Conservation (phyloP, 2,113 vertebrate species). For the Tylochromis polylepis region DNA sequence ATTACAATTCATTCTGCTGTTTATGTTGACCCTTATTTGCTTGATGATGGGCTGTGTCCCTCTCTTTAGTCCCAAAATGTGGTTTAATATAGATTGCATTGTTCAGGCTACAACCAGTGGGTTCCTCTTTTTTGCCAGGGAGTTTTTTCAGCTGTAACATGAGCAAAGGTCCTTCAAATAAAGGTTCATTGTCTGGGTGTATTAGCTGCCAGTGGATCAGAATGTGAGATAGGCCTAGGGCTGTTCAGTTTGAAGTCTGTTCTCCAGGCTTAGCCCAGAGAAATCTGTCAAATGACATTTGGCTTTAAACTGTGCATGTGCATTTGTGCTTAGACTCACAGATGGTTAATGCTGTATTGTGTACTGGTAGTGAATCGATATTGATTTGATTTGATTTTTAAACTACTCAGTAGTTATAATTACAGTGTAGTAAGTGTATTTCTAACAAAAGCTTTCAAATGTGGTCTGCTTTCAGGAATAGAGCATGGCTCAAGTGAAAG, state of each 20-base stretch:
- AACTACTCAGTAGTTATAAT: neutral
- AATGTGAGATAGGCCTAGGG: slow-evolving; percentile 50
- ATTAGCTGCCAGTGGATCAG: slow-evolving; percentile 55
- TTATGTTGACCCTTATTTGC: neutral
- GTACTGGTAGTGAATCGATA: neutral
- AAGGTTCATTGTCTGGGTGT: slow-evolving; percentile 63
- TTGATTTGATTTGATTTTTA: neutral
- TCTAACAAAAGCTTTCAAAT: neutral
- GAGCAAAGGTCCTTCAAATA: slow-evolving; percentile 64
- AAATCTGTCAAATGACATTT: slow-evolving; percentile 6
- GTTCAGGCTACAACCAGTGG: slow-evolving; percentile 3
- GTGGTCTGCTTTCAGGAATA: slow-evolving; percentile 68
- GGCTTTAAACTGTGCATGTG: neutral
- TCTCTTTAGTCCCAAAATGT: neutral
- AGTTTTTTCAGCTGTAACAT: slow-evolving; percentile 51
- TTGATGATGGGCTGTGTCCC: neutral
- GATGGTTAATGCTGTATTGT: neutral
- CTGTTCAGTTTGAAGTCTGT: slow-evolving; percentile 40
- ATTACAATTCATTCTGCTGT: neutral
- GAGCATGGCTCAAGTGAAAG: slow-evolving; percentile 92
- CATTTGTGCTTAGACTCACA: neutral
- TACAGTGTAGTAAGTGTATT: neutral
- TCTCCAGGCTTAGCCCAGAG: neutral
- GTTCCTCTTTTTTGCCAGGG: slow-evolving; percentile 33
- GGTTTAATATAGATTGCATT: slow-evolving; percentile 17